Base-by-base conservation (phyloP, 1,140 invertebrate species). In the Parasteatoda tepidariorum region DNA sequence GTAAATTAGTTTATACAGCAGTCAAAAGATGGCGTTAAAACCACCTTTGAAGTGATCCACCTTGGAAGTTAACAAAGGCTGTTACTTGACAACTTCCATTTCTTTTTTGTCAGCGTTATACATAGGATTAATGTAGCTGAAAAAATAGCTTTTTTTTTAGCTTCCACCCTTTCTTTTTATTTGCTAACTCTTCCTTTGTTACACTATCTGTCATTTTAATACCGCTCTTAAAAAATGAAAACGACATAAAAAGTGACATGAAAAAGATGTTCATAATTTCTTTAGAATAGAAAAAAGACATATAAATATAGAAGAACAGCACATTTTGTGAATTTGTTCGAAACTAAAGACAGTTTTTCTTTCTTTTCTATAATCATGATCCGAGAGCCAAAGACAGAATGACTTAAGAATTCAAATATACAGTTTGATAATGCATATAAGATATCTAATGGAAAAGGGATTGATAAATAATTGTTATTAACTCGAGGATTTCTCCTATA, bases 401-500 rank as follows among this genome's bases (percentile, higher is more conserved):
- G n/a, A n/a, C n/a, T n/a, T n/a, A n/a, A n/a, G n/a, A n/a, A n/a
- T n/a, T n/a, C n/a, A n/a, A n/a, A n/a, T n/a, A n/a, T n/a, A n/a
- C n/a, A n/a, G n/a, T n/a, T n/a, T n/a, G n/a, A n/a, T n/a, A n/a
- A n/a, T n/a, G n/a, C n/a, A n/a, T 71, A 24, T 71, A 71, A 57
- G 31, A 55, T 71, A 41, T 41, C 31, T 75, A 75, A 75, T 75
- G 73, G 73, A 62, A 75, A 75, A 75, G 55, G 62, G 73, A 75
- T 75, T 75, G 73, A 75, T 33, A 75, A 75, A 75, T 75, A 75
- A 75, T 75, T 75, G 73, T 75, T 75, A 75, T 75, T 75, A 75
- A 57, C 41, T 61, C 41, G 18, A 57, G 62, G 55, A 41, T 30
- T 13, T 75, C 41, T 62, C 11, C 22, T 18, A n/a, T n/a, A 73